These are phyloP conservation scores for Oxytorus armatus DNA, from an alignment of 2,888 invertebrate species.

Conservation along the genomic window DNA sequence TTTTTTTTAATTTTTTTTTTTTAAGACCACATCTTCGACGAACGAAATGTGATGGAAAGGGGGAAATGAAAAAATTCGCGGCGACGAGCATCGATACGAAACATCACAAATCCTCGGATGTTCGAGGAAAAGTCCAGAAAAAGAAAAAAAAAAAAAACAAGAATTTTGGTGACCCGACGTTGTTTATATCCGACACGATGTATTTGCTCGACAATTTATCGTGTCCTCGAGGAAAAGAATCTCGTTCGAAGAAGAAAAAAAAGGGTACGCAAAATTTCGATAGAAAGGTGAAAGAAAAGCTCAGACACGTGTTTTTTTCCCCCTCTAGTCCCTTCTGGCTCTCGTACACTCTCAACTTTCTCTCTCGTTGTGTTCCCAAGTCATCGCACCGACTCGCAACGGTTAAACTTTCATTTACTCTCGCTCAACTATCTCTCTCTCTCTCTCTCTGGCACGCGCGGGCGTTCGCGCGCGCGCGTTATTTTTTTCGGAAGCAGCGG, in stretches of 20 bases:
- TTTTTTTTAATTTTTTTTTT: no score
- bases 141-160: slow-evolving; percentile 61
- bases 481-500: slow-evolving; percentile 81
- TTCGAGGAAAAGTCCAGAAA: slow-evolving; percentile 1
- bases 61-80: neutral
- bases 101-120: slow-evolving; percentile 42
- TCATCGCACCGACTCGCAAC: slow-evolving; percentile 46
- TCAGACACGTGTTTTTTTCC: slow-evolving; percentile 54
- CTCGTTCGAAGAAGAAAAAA: no score
- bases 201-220: no score
- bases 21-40: no score
- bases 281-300: slow-evolving; percentile 4
- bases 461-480: slow-evolving; percentile 72
- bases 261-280: no score
- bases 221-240: no score
- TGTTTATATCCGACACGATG: no score
- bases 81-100: slow-evolving; percentile 61
- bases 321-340: slow-evolving; percentile 58
- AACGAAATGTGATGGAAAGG: neutral
- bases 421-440: slow-evolving; percentile 59
- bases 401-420: slow-evolving; percentile 57
- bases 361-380: slow-evolving; percentile 25
- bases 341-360: slow-evolving; percentile 40
- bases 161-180: no score
- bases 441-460: slow-evolving; percentile 66